A percentile compares a stretch with the other conserved stretches of the same genome.
phyloP scores from a whole-genome alignment of 2,888 invertebrate species.

The Norana najaformis region DNA sequence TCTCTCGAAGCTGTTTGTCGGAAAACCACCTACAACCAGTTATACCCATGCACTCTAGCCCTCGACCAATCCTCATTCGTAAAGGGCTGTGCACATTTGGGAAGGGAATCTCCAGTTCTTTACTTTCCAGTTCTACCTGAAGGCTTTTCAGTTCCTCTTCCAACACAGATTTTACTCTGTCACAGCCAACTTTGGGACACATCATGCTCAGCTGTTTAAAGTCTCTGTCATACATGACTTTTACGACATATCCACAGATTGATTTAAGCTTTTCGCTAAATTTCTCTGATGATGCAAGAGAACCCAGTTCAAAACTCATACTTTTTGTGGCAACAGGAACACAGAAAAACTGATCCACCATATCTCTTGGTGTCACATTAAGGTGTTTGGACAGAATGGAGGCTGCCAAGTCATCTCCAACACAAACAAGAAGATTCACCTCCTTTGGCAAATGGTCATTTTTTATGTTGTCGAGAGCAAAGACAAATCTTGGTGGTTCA shows the following conservation, averaged over 20 bases:
- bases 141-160: background rate
- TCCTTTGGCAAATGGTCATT: background rate
- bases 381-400: background rate
- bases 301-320: background rate
- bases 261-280: background rate
- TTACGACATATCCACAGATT: background rate
- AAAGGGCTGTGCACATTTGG: background rate
- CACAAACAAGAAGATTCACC: background rate
- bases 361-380: background rate
- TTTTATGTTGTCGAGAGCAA: background rate
- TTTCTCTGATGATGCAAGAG: slow-evolving; percentile 4
- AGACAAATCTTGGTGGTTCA: background rate
- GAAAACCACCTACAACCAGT: background rate
- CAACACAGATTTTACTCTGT: background rate
- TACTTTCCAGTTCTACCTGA: background rate
- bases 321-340: background rate
- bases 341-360: background rate
- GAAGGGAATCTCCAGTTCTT: background rate
- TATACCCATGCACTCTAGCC: background rate
- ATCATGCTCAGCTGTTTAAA: background rate
- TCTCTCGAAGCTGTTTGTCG: background rate
- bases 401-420: background rate
- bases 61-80: slow-evolving; percentile 1
- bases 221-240: background rate
- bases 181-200: background rate